Evolutionary conservation across 2,797 vertebrate genomes (phyloP).

Genomic region (Spinibarbus caldwelli): DNA sequence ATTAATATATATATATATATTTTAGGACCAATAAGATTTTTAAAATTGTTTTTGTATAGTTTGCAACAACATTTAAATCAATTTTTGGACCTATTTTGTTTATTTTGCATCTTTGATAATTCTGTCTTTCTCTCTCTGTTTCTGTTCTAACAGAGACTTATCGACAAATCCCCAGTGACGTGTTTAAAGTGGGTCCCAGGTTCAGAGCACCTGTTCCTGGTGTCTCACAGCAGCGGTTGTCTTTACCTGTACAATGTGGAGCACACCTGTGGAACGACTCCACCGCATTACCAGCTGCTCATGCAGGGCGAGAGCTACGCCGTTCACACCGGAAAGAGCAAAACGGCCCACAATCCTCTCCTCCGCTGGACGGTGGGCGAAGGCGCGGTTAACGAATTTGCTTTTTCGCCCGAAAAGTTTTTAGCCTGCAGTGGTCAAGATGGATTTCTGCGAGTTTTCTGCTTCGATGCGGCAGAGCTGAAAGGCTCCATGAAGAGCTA

Average conservation of each 20-base stretch:
- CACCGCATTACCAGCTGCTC: conserved; percentile 97
- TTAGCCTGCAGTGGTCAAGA: conserved; percentile 96
- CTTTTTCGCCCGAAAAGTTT: conserved; percentile 96
- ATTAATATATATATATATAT: too few relatives aligned
- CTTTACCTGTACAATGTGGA: conserved; percentile 99
- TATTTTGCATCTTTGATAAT: conserved; percentile 40
- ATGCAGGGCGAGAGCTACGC: conserved; percentile 96
- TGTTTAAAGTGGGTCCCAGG: conserved; percentile 98
- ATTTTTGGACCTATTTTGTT: not conserved
- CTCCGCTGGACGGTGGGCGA: conserved; percentile 97
- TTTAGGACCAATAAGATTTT: not conserved
- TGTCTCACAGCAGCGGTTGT: conserved; percentile 93
- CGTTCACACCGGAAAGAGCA: conserved; percentile 97
- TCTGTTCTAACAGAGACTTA: conserved; percentile 85
- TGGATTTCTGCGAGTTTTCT: conserved; percentile 94
- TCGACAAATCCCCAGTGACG: conserved; percentile 97
- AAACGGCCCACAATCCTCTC: conserved; percentile 93
- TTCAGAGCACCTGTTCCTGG: conserved; percentile 95
- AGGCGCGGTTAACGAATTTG: conserved; percentile 94
- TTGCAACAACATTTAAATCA: not conserved
- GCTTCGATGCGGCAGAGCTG: conserved; percentile 91
- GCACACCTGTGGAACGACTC: conserved; percentile 91
- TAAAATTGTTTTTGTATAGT: too few relatives aligned
- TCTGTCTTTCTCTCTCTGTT: conserved; percentile 62
- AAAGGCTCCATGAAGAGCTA: conserved; percentile 98